Percentiles rank a stretch among this genome's conserved stretches.
Conservation (phyloP, 2,113 vertebrate genomes). For the Hippocampus abdominalis region DNA sequence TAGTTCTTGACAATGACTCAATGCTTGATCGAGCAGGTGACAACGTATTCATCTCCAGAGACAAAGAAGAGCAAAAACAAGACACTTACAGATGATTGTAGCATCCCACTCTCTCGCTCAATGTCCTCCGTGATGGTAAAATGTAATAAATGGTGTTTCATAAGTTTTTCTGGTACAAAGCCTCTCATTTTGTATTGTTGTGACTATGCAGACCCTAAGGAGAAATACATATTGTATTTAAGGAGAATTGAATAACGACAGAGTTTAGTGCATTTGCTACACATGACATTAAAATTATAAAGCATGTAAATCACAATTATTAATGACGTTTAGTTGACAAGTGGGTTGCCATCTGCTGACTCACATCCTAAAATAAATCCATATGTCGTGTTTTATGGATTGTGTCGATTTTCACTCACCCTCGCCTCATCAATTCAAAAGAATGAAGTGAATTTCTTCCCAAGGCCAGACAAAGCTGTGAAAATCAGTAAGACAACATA, state of each 20-base stretch:
- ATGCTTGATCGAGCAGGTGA: constrained; percentile 9
- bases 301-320: not conserved
- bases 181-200: constrained; percentile 60
- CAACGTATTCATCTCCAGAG: constrained; percentile 14
- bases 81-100: constrained; percentile 84
- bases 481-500: constrained; percentile 33
- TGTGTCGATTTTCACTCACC: constrained; percentile 72
- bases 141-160: constrained; percentile 75
- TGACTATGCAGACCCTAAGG: constrained; percentile 50
- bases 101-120: constrained; percentile 44
- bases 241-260: constrained; percentile 23
- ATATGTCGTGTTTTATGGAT: not conserved
- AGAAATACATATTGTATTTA: constrained; percentile 19
- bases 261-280: not conserved
- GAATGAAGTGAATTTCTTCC: constrained; percentile 98
- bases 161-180: constrained; percentile 88
- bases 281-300: not conserved
- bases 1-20: constrained; percentile 1
- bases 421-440: constrained; percentile 81
- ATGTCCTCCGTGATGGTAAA: constrained; percentile 56
- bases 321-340: constrained; percentile 7
- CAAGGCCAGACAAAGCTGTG: constrained; percentile 90
- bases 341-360: constrained; percentile 3
- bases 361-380: not conserved
- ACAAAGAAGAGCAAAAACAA: constrained; percentile 19